These are phyloP conservation scores for Percopsis transmontana DNA, from an alignment of 2,113 vertebrate species.

Conservation along the genomic window DNA sequence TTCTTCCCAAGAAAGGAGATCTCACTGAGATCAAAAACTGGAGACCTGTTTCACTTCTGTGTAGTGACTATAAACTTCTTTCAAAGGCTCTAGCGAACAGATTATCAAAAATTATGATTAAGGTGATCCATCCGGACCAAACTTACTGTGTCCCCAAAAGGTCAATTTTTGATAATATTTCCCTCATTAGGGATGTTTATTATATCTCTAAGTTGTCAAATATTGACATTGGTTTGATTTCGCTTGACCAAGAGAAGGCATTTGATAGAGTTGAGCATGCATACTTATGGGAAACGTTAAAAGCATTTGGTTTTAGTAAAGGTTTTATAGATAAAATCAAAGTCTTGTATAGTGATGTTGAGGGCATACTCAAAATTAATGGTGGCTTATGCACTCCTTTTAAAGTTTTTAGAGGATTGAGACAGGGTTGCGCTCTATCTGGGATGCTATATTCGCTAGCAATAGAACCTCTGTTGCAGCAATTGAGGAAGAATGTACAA, in stretches of 20 bases:
- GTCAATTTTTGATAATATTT: slow-evolving; percentile 7
- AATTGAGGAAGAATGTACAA: neutral
- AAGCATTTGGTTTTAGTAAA: neutral
- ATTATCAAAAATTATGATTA: neutral
- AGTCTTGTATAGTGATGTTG: neutral
- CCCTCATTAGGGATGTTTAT: neutral
- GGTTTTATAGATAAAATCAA: slow-evolving; percentile 2
- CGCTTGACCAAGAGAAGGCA: neutral
- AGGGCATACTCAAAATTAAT: neutral
- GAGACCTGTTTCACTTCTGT: neutral
- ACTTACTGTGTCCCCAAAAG: neutral
- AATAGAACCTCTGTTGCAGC: neutral
- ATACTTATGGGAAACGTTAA: slow-evolving; percentile 1
- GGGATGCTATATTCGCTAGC: slow-evolving; percentile 3
- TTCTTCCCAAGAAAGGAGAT: slow-evolving; percentile 9
- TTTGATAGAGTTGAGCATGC: slow-evolving; percentile 1
- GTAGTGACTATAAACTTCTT: neutral
- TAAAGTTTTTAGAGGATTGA: neutral
- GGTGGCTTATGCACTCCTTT: slow-evolving; percentile 12
- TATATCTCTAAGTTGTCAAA: neutral
- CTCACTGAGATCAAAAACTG: neutral
- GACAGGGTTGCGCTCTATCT: slow-evolving; percentile 16
- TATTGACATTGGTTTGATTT: neutral
- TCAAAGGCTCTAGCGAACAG: neutral
- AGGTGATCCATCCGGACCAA: neutral